Conservation (phyloP, 2,113 vertebrate genomes). For the Lonchura striata region DNA sequence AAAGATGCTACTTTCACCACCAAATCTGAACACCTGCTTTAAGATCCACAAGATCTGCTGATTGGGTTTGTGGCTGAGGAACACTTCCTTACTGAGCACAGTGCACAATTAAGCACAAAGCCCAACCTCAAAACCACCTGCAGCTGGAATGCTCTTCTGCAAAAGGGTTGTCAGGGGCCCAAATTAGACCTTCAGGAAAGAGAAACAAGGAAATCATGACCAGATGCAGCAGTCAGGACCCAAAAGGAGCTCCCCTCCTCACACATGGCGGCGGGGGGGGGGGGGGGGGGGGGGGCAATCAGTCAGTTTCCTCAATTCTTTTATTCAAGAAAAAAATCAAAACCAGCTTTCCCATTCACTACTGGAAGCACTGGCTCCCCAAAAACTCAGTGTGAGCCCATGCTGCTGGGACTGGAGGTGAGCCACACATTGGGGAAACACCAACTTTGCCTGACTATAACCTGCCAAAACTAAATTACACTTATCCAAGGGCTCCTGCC, state of each 20-base stretch:
- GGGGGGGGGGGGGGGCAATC: fast-evolving
- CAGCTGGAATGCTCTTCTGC: not conserved
- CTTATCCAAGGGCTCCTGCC: not conserved
- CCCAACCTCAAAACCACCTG: not conserved
- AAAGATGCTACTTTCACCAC: not conserved
- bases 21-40: not conserved
- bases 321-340: not conserved
- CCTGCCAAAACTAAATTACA: not conserved
- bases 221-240: not conserved
- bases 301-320: not conserved
- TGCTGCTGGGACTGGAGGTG: not conserved
- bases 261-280: fast-evolving
- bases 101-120: fast-evolving
- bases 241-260: not conserved
- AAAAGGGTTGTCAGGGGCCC: not conserved
- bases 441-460: not conserved
- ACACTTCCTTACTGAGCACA: not conserved
- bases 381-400: not conserved
- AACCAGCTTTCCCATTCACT: not conserved
- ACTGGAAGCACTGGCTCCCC: not conserved
- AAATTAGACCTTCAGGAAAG: not conserved
- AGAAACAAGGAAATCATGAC: not conserved
- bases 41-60: not conserved
- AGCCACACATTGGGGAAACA: not conserved
- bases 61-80: not conserved